Conservation (phyloP, 2,113 vertebrate species). For the Balaenoptera acutorostrata region DNA sequence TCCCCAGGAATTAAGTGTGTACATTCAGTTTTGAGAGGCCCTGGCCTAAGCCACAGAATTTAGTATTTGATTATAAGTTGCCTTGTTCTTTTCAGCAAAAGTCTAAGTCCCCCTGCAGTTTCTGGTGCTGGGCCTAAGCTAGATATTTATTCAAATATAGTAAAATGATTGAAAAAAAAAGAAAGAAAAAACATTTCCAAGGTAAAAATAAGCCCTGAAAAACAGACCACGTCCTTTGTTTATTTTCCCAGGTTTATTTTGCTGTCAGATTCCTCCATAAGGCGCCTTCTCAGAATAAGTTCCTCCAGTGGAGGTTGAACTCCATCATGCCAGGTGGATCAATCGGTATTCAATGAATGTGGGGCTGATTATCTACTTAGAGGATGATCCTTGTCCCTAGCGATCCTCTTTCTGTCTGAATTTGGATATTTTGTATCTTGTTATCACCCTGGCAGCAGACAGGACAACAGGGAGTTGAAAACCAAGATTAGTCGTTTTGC, state of each 20-base stretch:
- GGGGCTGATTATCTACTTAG: background rate
- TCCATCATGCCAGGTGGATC: background rate
- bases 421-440: background rate
- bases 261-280: background rate
- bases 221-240: background rate
- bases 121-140: background rate
- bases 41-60: background rate
- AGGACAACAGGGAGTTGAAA: background rate
- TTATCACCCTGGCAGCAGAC: background rate
- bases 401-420: background rate
- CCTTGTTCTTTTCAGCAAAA: background rate
- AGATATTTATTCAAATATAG: background rate
- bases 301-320: background rate
- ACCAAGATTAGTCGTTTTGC: background rate
- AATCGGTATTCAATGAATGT: background rate
- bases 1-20: background rate
- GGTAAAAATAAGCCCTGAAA: background rate
- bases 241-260: background rate
- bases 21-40: background rate
- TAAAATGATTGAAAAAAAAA: background rate
- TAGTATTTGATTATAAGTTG: background rate
- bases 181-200: background rate
- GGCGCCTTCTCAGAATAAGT: background rate
- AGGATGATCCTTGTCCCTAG: background rate
- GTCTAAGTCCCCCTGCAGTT: background rate